A percentile compares a stretch with the other conserved stretches of the same genome.
These are phyloP conservation scores for Perccottus glenii DNA, from an alignment of 2,113 vertebrate genomes.

Conservation along the genomic window DNA sequence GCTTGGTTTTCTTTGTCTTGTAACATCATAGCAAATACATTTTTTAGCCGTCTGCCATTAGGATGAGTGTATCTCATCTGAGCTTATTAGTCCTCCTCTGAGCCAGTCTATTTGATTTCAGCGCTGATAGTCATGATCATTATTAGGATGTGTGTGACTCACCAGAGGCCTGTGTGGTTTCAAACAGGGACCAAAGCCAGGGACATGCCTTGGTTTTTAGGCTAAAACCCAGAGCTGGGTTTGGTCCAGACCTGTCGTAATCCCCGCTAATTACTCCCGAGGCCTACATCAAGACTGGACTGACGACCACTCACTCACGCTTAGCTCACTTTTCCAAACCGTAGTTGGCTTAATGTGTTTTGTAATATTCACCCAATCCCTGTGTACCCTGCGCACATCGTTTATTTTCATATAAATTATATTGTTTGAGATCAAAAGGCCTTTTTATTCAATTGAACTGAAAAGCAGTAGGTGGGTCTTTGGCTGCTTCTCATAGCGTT, in stretches of 20 bases:
- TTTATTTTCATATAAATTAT: constrained; percentile 60
- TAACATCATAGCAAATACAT: too few species aligned
- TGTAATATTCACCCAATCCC: constrained; percentile 64
- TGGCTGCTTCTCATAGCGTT: constrained; percentile 47
- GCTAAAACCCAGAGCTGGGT: constrained; percentile 63
- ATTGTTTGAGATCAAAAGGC: constrained; percentile 45
- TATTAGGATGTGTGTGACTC: constrained; percentile 45
- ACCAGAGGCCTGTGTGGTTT: constrained; percentile 50
- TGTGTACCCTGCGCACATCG: constrained; percentile 29
- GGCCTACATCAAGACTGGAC: constrained; percentile 63
- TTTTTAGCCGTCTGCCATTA: constrained; percentile 3
- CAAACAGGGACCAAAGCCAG: constrained; percentile 57
- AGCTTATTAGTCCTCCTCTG: constrained; percentile 41
- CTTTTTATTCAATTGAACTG: constrained; percentile 27
- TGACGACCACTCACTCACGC: constrained; percentile 56
- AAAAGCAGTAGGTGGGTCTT: constrained; percentile 27
- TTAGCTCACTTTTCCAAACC: constrained; percentile 61
- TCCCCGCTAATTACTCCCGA: constrained; percentile 77
- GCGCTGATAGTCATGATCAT: constrained; percentile 45
- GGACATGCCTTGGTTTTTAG: constrained; percentile 67
- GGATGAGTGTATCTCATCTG: constrained; percentile 38
- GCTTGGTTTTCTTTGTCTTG: too few species aligned
- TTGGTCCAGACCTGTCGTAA: constrained; percentile 69
- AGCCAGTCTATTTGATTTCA: constrained; percentile 18
- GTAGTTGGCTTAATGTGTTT: constrained; percentile 53